phyloP scores from a whole-genome alignment of 2,797 vertebrate genomes.

The Oreochromis grahami region DNA sequence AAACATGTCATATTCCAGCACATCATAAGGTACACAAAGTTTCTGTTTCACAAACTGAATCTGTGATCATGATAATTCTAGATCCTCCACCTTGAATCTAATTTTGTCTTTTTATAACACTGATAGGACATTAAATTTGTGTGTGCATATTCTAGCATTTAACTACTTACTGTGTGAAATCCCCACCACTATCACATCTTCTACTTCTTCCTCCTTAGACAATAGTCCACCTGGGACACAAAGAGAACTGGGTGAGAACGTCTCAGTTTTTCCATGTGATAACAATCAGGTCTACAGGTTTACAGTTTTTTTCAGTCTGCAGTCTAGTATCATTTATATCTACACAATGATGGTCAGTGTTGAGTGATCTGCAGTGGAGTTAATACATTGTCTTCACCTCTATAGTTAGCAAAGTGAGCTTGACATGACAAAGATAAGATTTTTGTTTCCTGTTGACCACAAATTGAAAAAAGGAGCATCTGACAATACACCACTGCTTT shows the following conservation, averaged over 20 bases:
- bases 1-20: not conserved
- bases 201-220: not conserved
- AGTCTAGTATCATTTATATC: not conserved
- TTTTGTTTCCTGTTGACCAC: not conserved
- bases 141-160: not conserved
- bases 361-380: not conserved
- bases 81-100: not conserved
- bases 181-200: not conserved
- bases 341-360: not conserved
- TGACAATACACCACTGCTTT: accelerated
- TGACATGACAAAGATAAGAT: not conserved
- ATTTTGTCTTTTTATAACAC: not conserved
- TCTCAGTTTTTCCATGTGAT: slow-evolving; percentile 6
- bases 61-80: not conserved
- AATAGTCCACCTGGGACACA: slow-evolving; percentile 8
- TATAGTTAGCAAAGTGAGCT: not conserved
- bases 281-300: not conserved
- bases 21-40: not conserved
- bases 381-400: not conserved
- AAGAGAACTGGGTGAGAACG: slow-evolving; percentile 24
- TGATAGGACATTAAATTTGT: not conserved
- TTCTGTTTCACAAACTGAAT: not conserved
- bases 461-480: not conserved
- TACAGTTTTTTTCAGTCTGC: not conserved
- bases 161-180: slow-evolving; percentile 2